Base-by-base conservation (phyloP, 2,888 invertebrate genomes). In the Dasypolia templi region DNA sequence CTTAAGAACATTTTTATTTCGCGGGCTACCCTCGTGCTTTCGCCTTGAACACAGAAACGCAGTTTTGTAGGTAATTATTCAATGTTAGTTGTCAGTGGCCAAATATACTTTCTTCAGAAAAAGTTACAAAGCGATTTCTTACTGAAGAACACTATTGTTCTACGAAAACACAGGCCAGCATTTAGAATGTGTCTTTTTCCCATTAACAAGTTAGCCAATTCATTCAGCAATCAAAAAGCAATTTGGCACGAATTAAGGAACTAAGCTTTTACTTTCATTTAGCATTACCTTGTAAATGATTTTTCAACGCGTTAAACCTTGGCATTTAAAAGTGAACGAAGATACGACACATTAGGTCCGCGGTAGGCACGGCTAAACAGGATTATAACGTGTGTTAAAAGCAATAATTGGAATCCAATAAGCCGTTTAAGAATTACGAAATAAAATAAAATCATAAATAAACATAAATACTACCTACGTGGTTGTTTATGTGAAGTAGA, bases 271-370 rank as follows among this genome's bases (percentile, higher is more conserved):
- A 88, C 89, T 90, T 89, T 88, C 88, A 89, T 84, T 70, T 53
- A 80, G 72, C 79, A 86, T 89, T 86, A 88, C 88, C 89, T 91
- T 89, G 87, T 79, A 82, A 78, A 86, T 78, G 85, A 85, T 89
- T 90, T 90, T 92, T 89, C 86, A 88, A 80, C 75, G 22, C 81
- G 77, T 75, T 44, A 75, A 85, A 82, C 94, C 94, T 94, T 95
- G 94, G 91, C 94, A 94, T 95, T 94, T 93, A 86, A 87, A 85
- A 89, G 80, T 84, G 88, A 91, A 90, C 90, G 89, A 93, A 92
- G 90, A 92, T 90, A 93, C 90, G 91, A 91, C 89, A 92, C 90
- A 84, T 90, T 90, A 88, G 83, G 81, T 79, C 84, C 86, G 85
- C 82, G 74, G 83, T 82, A 81, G 79, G 78, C 74, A 87, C 77